A percentile compares a stretch with the other conserved stretches of the same genome.
Conservation (phyloP, 2,888 invertebrate species). For the Cephus pygmeus region DNA sequence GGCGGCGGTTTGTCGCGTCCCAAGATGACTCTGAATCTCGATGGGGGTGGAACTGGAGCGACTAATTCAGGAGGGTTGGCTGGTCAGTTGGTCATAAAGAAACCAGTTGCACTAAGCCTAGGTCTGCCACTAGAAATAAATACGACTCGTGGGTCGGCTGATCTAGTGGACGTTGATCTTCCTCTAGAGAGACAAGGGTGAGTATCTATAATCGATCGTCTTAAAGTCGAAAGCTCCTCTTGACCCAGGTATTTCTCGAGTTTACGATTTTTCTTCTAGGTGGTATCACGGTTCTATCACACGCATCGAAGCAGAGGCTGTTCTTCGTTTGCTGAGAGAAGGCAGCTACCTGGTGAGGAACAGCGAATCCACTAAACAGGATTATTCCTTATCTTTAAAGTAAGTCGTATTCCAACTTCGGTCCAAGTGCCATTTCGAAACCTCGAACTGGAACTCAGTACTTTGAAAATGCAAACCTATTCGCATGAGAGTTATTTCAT, state of each 20-base stretch:
- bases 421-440: neutral
- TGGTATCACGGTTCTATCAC: slow-evolving; percentile 97
- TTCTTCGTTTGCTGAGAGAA: slow-evolving; percentile 84
- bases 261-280: slow-evolving; percentile 63
- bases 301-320: slow-evolving; percentile 89
- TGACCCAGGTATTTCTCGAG: neutral
- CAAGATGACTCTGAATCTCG: slow-evolving; percentile 80
- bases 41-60: slow-evolving; percentile 67
- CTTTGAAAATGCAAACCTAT: neutral
- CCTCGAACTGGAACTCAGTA: neutral
- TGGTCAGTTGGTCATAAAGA: slow-evolving; percentile 53
- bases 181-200: slow-evolving; percentile 91
- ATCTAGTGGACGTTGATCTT: slow-evolving; percentile 82
- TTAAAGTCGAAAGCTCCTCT: neutral
- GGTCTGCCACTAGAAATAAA: slow-evolving; percentile 67
- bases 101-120: slow-evolving; percentile 65
- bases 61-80: slow-evolving; percentile 43
- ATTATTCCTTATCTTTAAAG: slow-evolving; percentile 95
- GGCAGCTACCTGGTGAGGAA: slow-evolving; percentile 95
- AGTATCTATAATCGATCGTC: slow-evolving; percentile 47
- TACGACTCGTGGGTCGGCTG: slow-evolving; percentile 73
- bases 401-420: slow-evolving; percentile 69
- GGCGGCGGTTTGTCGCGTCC: slow-evolving; percentile 68
- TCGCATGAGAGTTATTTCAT: neutral
- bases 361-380: slow-evolving; percentile 92